Percentiles rank a stretch among this genome's conserved stretches.
Conservation (phyloP, 2,797 vertebrate species). For the Nasua narica region DNA sequence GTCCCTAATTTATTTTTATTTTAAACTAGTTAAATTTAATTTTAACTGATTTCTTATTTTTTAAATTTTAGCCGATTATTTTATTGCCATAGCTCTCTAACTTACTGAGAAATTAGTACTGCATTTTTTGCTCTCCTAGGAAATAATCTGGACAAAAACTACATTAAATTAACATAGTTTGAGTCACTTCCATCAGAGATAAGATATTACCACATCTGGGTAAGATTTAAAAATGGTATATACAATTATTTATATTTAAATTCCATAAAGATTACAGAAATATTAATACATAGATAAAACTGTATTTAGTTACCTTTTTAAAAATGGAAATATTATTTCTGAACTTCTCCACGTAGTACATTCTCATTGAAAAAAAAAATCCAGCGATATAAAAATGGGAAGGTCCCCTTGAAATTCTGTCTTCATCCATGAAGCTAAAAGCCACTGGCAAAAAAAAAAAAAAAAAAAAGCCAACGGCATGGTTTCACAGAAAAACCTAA, state of each 20-base stretch:
- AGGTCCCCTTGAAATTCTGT: background rate
- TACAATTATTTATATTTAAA: background rate
- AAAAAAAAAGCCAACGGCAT: background rate
- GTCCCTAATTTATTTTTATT: background rate
- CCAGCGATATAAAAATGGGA: background rate
- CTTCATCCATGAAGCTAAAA: background rate
- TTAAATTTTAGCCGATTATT: background rate
- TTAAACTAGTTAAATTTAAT: background rate
- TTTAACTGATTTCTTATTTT: background rate
- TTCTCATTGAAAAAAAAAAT: background rate
- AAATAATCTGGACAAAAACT: background rate
- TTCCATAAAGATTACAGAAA: background rate
- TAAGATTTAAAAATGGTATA: conserved; percentile 25
- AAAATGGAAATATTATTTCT: conserved; percentile 7
- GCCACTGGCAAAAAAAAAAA: background rate
- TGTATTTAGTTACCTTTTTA: background rate
- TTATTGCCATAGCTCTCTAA: background rate
- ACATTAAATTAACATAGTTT: background rate
- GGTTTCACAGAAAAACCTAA: background rate
- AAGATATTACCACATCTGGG: background rate
- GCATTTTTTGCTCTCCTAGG: background rate
- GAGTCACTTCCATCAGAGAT: background rate
- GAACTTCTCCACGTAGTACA: background rate
- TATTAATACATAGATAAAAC: background rate
- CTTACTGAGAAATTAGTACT: background rate